These are phyloP conservation scores for Allacma fusca DNA, from an alignment of 2,888 invertebrate genomes.

Conservation along the genomic window DNA sequence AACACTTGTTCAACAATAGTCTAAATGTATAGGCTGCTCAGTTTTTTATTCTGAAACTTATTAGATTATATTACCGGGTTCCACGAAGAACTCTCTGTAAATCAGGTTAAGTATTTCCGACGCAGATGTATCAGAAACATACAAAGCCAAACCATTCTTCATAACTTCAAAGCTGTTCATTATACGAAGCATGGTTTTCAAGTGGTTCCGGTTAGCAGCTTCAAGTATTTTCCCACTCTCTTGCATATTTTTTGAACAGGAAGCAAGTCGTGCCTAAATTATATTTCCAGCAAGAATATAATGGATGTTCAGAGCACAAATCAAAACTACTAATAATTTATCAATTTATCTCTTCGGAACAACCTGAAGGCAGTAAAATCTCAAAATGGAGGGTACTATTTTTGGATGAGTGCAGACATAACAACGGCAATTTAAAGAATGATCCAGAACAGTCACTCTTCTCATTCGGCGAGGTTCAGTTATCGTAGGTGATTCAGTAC, in stretches of 20 bases:
- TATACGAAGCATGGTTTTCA: slow-evolving; percentile 34
- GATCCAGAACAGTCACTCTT: slow-evolving; percentile 33
- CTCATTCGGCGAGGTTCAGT: slow-evolving; percentile 19
- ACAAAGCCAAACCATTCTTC: not conserved
- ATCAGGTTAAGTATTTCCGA: slow-evolving; percentile 22
- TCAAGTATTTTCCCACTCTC: slow-evolving; percentile 26
- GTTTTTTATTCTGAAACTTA: too few species aligned
- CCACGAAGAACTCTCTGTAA: slow-evolving; percentile 23
- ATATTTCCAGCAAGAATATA: not conserved
- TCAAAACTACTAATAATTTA: too few species aligned
- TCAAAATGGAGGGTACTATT: slow-evolving; percentile 30
- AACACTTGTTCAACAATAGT: too few species aligned
- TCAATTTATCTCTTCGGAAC: too few species aligned
- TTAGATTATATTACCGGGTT: slow-evolving; percentile 32
- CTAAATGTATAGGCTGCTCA: too few species aligned
- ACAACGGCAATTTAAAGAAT: slow-evolving; percentile 28
- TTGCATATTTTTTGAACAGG: slow-evolving; percentile 11
- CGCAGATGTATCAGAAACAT: not conserved
- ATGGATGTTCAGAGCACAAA: too few species aligned
- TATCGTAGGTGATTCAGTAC: slow-evolving; percentile 20
- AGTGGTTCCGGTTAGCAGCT: slow-evolving; percentile 31
- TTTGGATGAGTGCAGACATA: slow-evolving; percentile 35
- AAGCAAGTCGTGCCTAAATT: slow-evolving; percentile 28
- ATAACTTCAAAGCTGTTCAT: slow-evolving; percentile 5
- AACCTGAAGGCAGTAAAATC: slow-evolving; percentile 37